Evolutionary conservation across 2,113 vertebrate species (phyloP).

Genomic region (Hucho hucho): DNA sequence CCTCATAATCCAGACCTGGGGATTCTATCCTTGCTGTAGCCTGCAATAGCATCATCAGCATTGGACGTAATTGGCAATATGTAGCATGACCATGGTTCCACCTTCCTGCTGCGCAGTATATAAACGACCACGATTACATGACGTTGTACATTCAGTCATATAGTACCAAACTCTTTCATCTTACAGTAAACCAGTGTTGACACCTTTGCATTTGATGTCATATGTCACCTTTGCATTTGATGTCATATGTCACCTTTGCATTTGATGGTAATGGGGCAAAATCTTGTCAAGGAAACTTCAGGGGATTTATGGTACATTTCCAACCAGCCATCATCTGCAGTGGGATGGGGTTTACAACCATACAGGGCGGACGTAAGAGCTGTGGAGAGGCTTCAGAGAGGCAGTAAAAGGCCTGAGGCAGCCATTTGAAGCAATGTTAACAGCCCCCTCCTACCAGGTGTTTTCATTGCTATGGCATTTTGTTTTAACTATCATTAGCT

Average conservation of each 20-base stretch:
- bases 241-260: neutral
- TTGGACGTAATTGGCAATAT: too few relatives aligned
- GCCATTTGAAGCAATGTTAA: constrained; percentile 29
- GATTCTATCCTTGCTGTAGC: too few relatives aligned
- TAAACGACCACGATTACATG: neutral
- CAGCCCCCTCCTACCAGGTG: constrained; percentile 34
- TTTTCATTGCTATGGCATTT: constrained; percentile 45
- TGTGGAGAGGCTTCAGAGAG: neutral
- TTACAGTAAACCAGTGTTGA: neutral
- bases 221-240: neutral
- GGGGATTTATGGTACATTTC: constrained; percentile 1
- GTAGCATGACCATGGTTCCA: too few relatives aligned
- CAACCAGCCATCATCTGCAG: neutral
- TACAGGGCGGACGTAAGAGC: neutral
- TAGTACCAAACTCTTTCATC: neutral
- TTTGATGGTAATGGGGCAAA: neutral
- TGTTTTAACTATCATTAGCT: neutral
- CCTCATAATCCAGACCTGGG: too few relatives aligned
- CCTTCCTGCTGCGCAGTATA: too few relatives aligned
- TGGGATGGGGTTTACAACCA: neutral
- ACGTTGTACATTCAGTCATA: neutral
- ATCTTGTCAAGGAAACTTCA: neutral
- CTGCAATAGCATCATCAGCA: too few relatives aligned
- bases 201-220: neutral
- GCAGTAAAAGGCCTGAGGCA: constrained; percentile 40